Percentiles rank a stretch among this genome's conserved stretches.
Evolutionary conservation across 2,888 invertebrate genomes (phyloP).

Genomic region (Smittia aterrima): DNA sequence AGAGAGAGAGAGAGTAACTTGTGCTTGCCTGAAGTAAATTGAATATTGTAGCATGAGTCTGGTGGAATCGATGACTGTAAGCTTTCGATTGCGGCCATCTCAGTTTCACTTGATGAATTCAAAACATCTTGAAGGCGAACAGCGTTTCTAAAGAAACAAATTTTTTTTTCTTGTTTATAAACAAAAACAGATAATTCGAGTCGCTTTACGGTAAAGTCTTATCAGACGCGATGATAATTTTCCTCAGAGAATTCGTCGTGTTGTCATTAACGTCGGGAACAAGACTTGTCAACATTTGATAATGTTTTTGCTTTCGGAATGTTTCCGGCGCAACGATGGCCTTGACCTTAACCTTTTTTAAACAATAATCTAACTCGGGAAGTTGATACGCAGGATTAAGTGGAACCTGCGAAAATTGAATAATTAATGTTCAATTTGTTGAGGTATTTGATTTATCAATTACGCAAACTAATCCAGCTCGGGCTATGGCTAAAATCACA

Average conservation of each 20-base stretch:
- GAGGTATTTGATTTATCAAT: constrained; percentile 38
- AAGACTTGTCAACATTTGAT: constrained; percentile 60
- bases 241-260: constrained; percentile 56
- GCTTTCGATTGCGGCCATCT: constrained; percentile 36
- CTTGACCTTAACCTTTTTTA: constrained; percentile 68
- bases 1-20: too few species aligned
- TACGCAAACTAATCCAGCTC: constrained; percentile 68
- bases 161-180: too few species aligned
- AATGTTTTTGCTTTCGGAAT: constrained; percentile 67
- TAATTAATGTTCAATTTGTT: constrained; percentile 19
- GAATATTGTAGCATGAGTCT: constrained; percentile 70
- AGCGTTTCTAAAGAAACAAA: constrained; percentile 50
- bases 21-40: constrained; percentile 85
- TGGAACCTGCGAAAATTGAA: constrained; percentile 58
- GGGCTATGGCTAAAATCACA: constrained; percentile 66
- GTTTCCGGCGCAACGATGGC: constrained; percentile 64
- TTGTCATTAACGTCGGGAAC: constrained; percentile 60
- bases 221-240: constrained; percentile 59
- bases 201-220: constrained; percentile 53
- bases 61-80: constrained; percentile 61
- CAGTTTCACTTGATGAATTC: constrained; percentile 46
- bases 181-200: neutral
- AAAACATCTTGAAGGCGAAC: constrained; percentile 54
- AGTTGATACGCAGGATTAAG: constrained; percentile 74
- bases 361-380: constrained; percentile 67